Evolutionary conservation across 2,888 invertebrate species (phyloP).

Genomic region (Sinohyriopsis cumingii): DNA sequence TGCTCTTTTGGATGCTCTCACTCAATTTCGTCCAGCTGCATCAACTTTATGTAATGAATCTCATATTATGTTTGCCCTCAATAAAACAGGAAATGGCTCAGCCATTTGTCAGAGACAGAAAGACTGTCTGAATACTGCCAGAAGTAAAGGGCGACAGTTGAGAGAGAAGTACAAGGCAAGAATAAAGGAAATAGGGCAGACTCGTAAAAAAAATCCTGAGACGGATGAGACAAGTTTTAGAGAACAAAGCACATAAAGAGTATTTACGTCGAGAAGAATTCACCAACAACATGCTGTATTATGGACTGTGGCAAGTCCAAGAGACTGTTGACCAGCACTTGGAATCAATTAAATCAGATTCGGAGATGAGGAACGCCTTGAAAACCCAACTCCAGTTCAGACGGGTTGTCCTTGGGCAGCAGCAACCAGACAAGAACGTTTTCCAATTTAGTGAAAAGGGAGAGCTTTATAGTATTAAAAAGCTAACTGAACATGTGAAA

Average conservation of each 20-base stretch:
- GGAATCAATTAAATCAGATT: not conserved
- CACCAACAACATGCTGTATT: not conserved
- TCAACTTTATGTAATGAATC: slow-evolving; percentile 23
- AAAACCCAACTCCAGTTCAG: slow-evolving; percentile 11
- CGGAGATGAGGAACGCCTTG: slow-evolving; percentile 11
- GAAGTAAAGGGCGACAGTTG: slow-evolving; percentile 13
- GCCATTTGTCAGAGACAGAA: not conserved
- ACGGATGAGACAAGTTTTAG: too few relatives aligned
- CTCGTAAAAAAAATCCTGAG: slow-evolving; percentile 3
- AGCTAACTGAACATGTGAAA: slow-evolving; percentile 12
- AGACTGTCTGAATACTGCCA: slow-evolving; percentile 9
- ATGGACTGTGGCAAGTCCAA: slow-evolving; percentile 5
- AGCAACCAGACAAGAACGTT: slow-evolving; percentile 2
- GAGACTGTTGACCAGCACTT: slow-evolving; percentile 6
- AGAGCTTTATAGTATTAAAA: slow-evolving; percentile 1
- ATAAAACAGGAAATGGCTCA: slow-evolving; percentile 8
- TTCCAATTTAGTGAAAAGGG: slow-evolving; percentile 9
- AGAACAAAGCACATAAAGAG: not conserved
- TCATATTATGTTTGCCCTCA: slow-evolving; percentile 20
- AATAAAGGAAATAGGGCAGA: slow-evolving; percentile 5
- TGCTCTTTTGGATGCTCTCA: slow-evolving; percentile 24
- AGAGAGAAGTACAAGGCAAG: slow-evolving; percentile 11
- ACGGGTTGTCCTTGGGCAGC: slow-evolving; percentile 8
- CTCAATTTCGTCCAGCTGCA: slow-evolving; percentile 15
- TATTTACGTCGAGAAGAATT: not conserved